Evolutionary conservation across 1,140 invertebrate species (phyloP).

Genomic region (Heliconius melpomene): DNA sequence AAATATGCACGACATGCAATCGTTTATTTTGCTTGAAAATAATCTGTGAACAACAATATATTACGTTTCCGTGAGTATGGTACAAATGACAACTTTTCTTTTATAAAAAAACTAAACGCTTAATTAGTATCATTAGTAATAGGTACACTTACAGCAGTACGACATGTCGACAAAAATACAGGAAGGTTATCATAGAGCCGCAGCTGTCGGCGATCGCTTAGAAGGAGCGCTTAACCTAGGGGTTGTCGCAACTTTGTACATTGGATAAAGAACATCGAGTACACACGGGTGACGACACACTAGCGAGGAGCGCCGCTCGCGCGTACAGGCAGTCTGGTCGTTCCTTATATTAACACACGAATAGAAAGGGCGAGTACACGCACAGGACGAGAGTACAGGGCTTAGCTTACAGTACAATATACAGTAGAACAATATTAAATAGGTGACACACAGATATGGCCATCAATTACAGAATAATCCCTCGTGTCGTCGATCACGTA

Average conservation of each 20-base stretch:
- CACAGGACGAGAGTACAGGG: conserved; percentile 26
- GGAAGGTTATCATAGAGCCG: conserved; percentile 27
- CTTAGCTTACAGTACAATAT: conserved; percentile 21
- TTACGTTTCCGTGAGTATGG: conserved; percentile 71
- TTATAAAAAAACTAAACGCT: conserved; percentile 77
- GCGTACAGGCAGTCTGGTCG: too few relatives aligned
- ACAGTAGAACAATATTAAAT: conserved; percentile 21
- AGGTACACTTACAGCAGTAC: conserved; percentile 36
- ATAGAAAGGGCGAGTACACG: conserved; percentile 24
- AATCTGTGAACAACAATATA: conserved; percentile 78
- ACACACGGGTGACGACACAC: conserved; percentile 17
- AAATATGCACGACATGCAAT: conserved; percentile 71
- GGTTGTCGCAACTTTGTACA: conserved; percentile 59
- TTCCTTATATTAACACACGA: conserved; percentile 29
- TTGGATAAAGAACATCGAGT: conserved; percentile 42
- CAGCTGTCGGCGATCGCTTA: background rate
- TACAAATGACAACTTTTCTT: conserved; percentile 77
- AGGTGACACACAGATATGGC: conserved; percentile 5
- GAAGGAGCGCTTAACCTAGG: conserved; percentile 36
- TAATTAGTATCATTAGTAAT: conserved; percentile 47
- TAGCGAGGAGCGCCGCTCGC: conserved; percentile 12
- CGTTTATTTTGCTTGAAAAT: conserved; percentile 79
- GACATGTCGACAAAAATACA: conserved; percentile 19
- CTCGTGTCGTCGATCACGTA: background rate
- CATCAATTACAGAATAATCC: background rate